Conservation (phyloP, 2,888 invertebrate genomes). For the Meiosimyza platycephala region DNA sequence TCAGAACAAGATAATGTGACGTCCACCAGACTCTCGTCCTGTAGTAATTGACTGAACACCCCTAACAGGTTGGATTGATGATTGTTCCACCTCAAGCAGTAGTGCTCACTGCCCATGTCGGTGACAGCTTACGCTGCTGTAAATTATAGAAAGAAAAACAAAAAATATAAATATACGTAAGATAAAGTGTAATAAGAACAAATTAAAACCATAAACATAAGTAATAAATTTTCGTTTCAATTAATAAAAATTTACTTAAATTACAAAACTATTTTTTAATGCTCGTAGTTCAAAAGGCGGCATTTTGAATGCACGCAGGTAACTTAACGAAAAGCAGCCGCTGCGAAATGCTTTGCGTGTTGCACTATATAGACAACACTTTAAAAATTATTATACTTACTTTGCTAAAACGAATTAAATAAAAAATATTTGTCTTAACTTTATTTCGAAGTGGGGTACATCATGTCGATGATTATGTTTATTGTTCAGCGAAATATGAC, state of each 20-base stretch:
- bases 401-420: too few relatives aligned
- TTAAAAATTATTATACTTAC: too few relatives aligned
- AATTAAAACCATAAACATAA: neutral
- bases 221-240: constrained; percentile 12
- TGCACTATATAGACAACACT: too few relatives aligned
- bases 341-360: too few relatives aligned
- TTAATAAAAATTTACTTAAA: constrained; percentile 6
- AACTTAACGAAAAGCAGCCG: too few relatives aligned
- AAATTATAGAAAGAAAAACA: constrained; percentile 45
- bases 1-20: constrained; percentile 96
- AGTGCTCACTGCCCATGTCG: constrained; percentile 98
- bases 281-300: too few relatives aligned
- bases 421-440: too few relatives aligned
- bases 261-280: too few relatives aligned
- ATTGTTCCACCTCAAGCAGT: constrained; percentile 99
- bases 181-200: neutral
- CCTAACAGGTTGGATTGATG: constrained; percentile 98
- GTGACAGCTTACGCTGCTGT: constrained; percentile 85
- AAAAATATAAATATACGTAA: neutral
- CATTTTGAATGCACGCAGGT: too few relatives aligned
- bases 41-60: constrained; percentile 95
- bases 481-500: too few relatives aligned
- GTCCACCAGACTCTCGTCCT: constrained; percentile 96
- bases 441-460: too few relatives aligned
- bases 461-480: too few relatives aligned